Evolutionary conservation across 2,113 vertebrate species (phyloP).

Genomic region (Bagarius yarrelli): DNA sequence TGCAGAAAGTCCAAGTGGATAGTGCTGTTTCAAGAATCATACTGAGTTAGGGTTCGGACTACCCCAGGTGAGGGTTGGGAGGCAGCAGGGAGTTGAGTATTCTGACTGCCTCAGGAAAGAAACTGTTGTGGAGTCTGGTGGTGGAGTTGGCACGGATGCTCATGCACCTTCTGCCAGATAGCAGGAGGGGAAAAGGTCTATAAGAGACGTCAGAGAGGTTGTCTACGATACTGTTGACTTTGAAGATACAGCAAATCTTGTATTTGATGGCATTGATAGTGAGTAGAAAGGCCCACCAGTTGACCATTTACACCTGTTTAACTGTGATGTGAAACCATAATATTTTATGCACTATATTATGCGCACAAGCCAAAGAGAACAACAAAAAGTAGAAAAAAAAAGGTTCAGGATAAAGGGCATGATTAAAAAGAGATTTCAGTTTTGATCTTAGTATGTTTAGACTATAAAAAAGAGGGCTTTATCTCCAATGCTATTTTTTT

Average conservation of each 20-base stretch:
- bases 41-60: background rate
- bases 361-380: background rate
- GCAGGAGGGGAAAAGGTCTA: background rate
- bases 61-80: background rate
- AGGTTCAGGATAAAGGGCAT: too few species aligned
- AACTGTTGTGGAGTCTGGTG: background rate
- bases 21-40: background rate
- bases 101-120: constrained; percentile 2
- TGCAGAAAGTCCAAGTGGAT: background rate
- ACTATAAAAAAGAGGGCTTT: background rate
- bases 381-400: too few species aligned
- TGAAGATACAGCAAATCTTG: background rate
- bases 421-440: background rate
- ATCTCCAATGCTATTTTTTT: background rate
- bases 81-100: background rate
- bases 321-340: background rate
- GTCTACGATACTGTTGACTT: background rate
- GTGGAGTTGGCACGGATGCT: background rate
- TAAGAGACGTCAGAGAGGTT: background rate
- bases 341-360: background rate
- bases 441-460: background rate
- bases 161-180: constrained; percentile 7
- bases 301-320: background rate
- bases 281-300: background rate
- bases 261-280: background rate